Percentiles rank a stretch among this genome's conserved stretches.
These are phyloP conservation scores for Polyodon spathula DNA, from an alignment of 2,113 vertebrate species.

Conservation along the genomic window DNA sequence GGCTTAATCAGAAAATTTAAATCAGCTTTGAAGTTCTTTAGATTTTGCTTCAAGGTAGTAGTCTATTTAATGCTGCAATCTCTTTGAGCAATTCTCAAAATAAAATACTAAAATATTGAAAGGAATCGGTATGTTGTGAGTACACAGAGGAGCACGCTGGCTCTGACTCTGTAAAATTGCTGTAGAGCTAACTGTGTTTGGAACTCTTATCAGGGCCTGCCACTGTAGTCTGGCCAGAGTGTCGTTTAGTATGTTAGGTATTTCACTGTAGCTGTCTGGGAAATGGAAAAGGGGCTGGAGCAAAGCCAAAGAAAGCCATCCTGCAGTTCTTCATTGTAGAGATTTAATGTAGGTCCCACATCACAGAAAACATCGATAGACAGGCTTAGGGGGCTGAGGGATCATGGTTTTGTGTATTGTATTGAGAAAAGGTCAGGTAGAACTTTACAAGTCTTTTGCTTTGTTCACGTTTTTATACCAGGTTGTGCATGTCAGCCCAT, in stretches of 20 bases:
- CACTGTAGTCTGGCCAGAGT: not conserved
- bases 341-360: not conserved
- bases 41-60: too few relatives aligned
- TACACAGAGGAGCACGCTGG: too few relatives aligned
- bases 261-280: fast-evolving
- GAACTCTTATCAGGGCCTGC: constrained; percentile 4
- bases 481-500: not conserved
- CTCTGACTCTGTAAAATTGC: too few relatives aligned
- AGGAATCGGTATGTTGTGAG: too few relatives aligned
- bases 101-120: too few relatives aligned
- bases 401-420: too few relatives aligned
- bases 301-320: not conserved
- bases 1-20: too few relatives aligned
- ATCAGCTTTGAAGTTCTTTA: too few relatives aligned
- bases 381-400: not conserved
- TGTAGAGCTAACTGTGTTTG: not conserved
- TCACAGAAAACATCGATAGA: not conserved
- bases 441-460: not conserved
- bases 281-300: not conserved
- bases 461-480: not conserved
- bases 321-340: not conserved
- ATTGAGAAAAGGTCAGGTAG: too few relatives aligned
- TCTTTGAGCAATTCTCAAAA: too few relatives aligned
- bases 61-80: too few relatives aligned
- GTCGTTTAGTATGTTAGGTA: constrained; percentile 8